These are phyloP conservation scores for Enoplosus armatus DNA, from an alignment of 2,797 vertebrate genomes.

Conservation along the genomic window DNA sequence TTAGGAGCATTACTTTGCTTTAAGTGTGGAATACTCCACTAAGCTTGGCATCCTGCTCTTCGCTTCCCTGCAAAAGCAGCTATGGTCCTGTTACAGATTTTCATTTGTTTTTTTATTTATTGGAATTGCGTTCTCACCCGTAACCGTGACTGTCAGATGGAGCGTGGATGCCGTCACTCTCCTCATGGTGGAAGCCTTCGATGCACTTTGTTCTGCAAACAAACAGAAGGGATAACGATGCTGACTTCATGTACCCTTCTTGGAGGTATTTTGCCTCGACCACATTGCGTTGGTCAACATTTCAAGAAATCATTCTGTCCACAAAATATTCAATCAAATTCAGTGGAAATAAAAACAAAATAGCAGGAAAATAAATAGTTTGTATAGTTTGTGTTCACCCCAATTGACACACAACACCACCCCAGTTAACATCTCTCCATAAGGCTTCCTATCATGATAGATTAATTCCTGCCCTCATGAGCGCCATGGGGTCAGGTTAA, in stretches of 20 bases:
- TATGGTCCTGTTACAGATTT: neutral
- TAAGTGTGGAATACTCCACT: neutral
- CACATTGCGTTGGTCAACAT: neutral
- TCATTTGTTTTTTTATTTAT: conserved; percentile 17
- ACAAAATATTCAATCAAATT: neutral
- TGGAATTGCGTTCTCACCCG: conserved; percentile 73
- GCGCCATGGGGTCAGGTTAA: conserved; percentile 19
- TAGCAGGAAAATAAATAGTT: conserved; percentile 7
- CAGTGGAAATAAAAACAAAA: conserved; percentile 8
- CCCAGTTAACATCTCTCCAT: conserved; percentile 27
- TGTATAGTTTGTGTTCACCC: neutral
- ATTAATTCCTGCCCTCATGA: conserved; percentile 25
- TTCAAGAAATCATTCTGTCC: neutral
- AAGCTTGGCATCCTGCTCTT: conserved; percentile 20
- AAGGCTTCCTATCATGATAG: conserved; percentile 33
- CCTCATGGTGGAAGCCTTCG: conserved; percentile 70
- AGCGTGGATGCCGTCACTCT: conserved; percentile 48
- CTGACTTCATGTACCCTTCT: neutral
- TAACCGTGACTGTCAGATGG: conserved; percentile 61
- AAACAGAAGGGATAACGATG: conserved; percentile 18
- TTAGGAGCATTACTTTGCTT: neutral
- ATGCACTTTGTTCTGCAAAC: conserved; percentile 61
- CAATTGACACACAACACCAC: neutral
- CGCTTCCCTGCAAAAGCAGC: conserved; percentile 10
- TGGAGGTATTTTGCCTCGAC: neutral